Evolutionary conservation across 64 coral and sea anemone species (phyloP), one percentile per base, ranked within the genome.

Genomic region (Montipora efflorescens): DNA sequence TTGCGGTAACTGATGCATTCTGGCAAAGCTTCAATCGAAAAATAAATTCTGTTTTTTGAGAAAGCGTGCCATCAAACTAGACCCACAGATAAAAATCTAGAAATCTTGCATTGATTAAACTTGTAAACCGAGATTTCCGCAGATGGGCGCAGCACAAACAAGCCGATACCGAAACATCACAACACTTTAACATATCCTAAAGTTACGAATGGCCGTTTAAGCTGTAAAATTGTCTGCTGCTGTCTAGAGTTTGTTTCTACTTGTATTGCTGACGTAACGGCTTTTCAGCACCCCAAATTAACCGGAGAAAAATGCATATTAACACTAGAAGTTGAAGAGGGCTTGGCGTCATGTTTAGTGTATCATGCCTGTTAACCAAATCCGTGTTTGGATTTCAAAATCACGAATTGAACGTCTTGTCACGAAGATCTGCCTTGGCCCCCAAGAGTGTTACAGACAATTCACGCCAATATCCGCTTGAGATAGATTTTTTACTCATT

Each of bases 401-500:
- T 84, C 81, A 84, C 81, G 81, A 84, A 67, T 67, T 67, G 5
- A 82, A 59, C 67, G 81, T 47, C 43, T 72, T 86, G 82, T 86
- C 82, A 86, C 82, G 82, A 86, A 86, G 70, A 4, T 86, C 14
- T 47, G 6, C 20, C 47, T 44, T 4, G 58, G 58, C 82, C 81
- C 82, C 82, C 82, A 86, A 86, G 64, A 71, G 82, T 71, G 62
- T 22, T 21, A 46, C 62, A 86, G 82, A 86, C 82, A 86, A 72
- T 86, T 86, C 82, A 50, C 62, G 62, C 16, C 66, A 71, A 45
- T 66, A 86, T 86, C 82, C 82, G 82, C 67, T 86, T 46, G 82
- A 86, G 82, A 86, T 64, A 86, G 48, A 49, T 4, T 70, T 86
- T 71, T 70, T 18, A 5, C 82, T 19, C 71, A 59, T 46, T 47